Base-by-base conservation (phyloP, 2,797 vertebrate genomes). In the Tragelaphus eurycerus region DNA sequence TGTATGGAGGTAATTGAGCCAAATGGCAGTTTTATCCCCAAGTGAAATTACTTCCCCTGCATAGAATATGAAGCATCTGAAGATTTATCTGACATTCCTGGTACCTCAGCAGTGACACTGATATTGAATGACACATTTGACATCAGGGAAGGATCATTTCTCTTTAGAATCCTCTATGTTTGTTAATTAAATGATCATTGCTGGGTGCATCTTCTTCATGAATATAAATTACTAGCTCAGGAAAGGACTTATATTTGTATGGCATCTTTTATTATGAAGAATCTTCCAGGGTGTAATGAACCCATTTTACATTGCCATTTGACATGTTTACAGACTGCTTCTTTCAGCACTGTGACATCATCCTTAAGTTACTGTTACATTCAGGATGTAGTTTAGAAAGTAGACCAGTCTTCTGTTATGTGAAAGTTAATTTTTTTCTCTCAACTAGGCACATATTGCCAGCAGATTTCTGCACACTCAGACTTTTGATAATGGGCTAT, bases 141-240 rank as follows among this genome's bases (percentile, higher is more conserved):
- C 86, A 88, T 91, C 79, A 97, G 55, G 64, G 67, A 97, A 93
- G 67, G 86, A 74, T 93, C 86, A 84, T 94, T 97, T 96, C 94
- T 93, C 87, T 97, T 95, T 95, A 87, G 95, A 96, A 96, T 74
- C 54, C 89, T 93, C 95, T 89, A 9, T 89, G 96, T 97, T 96
- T 97, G 86, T 95, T 98, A 98, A 95, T 94, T 93, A 97, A 98
- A 89, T 67, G 83, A 94, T 98, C 90, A 48, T 78, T 74, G 27
- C 48, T 84, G 59, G 21, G 14, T 92, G 25, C 21, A 92, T 19
- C 91, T 2, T 85, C 94, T 98, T 95, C 74, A 90, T 94, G 96
- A 98, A 90, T 82, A 90, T 55, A 62, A 96, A 89, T 83, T 34
- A 29, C 86, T 3, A 97, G 52, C 79, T 25, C 11, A 79, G 31